Conservation (phyloP, 2,888 invertebrate species). For the Lithosia quadra region DNA sequence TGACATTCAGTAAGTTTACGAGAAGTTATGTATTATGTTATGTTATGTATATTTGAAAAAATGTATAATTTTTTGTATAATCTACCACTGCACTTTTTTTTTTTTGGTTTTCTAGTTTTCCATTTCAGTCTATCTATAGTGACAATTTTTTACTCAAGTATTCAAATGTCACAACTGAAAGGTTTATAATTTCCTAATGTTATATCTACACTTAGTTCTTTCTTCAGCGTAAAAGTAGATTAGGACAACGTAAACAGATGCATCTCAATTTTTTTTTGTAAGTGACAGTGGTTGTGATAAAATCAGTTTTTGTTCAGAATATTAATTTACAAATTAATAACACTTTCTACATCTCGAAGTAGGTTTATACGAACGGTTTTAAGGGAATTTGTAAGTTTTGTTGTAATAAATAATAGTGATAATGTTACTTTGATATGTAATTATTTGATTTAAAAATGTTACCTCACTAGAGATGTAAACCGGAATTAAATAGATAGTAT, state of each 20-base stretch:
- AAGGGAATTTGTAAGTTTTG: constrained; percentile 60
- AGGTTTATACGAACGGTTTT: constrained; percentile 51
- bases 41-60: too few species aligned
- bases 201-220: not conserved
- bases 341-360: constrained; percentile 43
- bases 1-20: too few species aligned
- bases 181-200: not conserved
- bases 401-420: constrained; percentile 28
- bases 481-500: not conserved
- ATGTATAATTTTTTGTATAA: too few species aligned
- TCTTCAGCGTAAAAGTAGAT: not conserved
- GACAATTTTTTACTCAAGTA: too few species aligned
- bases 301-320: constrained; percentile 59
- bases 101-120: not conserved
- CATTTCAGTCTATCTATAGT: too few species aligned
- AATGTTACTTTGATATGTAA: constrained; percentile 65
- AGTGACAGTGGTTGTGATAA: constrained; percentile 28
- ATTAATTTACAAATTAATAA: constrained; percentile 38
- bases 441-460: not conserved
- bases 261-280: constrained; percentile 21
- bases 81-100: too few species aligned
- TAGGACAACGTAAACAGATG: not conserved
- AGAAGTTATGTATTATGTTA: too few species aligned
- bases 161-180: too few species aligned
- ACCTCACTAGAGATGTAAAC: not conserved